Percentiles rank a stretch among this genome's conserved stretches.
Conservation (phyloP, 2,888 invertebrate genomes). For the Melanotus villosus region DNA sequence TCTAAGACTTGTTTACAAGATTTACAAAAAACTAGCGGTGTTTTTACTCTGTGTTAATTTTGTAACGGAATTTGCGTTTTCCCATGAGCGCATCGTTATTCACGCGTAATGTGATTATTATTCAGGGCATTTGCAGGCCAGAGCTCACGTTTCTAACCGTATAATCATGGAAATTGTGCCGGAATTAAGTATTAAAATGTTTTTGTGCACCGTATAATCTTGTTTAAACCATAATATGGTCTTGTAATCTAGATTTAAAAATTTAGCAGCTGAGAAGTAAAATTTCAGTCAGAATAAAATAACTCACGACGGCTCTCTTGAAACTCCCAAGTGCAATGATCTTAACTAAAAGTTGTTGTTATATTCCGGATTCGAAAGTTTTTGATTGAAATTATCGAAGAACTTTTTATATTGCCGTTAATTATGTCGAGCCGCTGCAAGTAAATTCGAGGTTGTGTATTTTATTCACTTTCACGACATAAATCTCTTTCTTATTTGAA, state of each 20-base stretch:
- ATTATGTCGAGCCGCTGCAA: background rate
- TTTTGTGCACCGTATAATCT: background rate
- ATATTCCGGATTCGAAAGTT: constrained; percentile 7
- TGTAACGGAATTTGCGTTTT: constrained; percentile 1
- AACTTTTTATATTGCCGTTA: background rate
- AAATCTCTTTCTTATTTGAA: background rate
- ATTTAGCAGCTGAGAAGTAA: background rate
- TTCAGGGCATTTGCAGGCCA: constrained; percentile 8
- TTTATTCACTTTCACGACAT: constrained; percentile 13
- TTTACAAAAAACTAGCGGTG: background rate
- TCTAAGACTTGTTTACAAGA: too few species aligned
- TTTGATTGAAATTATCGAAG: constrained; percentile 12
- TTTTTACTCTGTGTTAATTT: constrained; percentile 6
- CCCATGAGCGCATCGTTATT: constrained; percentile 3
- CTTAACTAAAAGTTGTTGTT: too few species aligned
- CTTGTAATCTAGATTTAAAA: background rate
- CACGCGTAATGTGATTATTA: constrained; percentile 15
- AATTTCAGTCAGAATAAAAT: background rate
- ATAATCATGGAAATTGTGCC: constrained; percentile 24
- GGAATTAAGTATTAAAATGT: constrained; percentile 10
- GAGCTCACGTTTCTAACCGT: constrained; percentile 15
- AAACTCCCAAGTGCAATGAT: too few species aligned
- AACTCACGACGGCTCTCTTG: too few species aligned
- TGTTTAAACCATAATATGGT: background rate
- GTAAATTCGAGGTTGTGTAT: constrained; percentile 2